These are phyloP conservation scores for Allolobophora icterica DNA, from an alignment of 2,888 invertebrate species.

Conservation along the genomic window DNA sequence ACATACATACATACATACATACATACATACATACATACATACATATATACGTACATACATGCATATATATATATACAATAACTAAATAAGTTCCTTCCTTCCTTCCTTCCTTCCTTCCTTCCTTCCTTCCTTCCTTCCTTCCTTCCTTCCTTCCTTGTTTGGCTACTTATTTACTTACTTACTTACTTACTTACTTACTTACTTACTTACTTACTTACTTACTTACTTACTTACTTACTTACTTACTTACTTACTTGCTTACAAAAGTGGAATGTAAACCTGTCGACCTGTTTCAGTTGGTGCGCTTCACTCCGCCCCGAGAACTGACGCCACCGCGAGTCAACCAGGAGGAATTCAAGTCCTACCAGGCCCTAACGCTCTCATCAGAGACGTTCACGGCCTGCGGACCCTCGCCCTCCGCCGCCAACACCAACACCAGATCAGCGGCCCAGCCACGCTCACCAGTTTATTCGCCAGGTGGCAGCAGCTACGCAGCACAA, in stretches of 20 bases:
- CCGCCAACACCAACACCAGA: not conserved
- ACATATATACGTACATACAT: too few relatives aligned
- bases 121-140: too few relatives aligned
- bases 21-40: too few relatives aligned
- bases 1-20: too few relatives aligned
- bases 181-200: too few relatives aligned
- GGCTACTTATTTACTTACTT: too few relatives aligned
- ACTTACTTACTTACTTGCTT: not conserved
- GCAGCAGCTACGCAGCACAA: not conserved
- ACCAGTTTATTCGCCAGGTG: conserved; percentile 6
- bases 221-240: not conserved
- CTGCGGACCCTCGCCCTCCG: not conserved
- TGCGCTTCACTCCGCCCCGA: conserved; percentile 46
- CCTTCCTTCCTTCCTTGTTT: too few relatives aligned
- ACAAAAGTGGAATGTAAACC: not conserved
- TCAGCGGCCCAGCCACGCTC: not conserved
- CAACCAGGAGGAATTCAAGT: conserved; percentile 38
- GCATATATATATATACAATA: too few relatives aligned
- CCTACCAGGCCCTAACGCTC: conserved; percentile 32
- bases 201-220: too few relatives aligned
- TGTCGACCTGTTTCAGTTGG: conserved; percentile 35
- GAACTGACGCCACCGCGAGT: conserved; percentile 44
- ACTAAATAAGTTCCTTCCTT: too few relatives aligned
- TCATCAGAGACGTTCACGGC: not conserved
- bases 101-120: too few relatives aligned